phyloP scores from a whole-genome alignment of 2,113 vertebrate genomes.

The Pangasianodon gigas region DNA sequence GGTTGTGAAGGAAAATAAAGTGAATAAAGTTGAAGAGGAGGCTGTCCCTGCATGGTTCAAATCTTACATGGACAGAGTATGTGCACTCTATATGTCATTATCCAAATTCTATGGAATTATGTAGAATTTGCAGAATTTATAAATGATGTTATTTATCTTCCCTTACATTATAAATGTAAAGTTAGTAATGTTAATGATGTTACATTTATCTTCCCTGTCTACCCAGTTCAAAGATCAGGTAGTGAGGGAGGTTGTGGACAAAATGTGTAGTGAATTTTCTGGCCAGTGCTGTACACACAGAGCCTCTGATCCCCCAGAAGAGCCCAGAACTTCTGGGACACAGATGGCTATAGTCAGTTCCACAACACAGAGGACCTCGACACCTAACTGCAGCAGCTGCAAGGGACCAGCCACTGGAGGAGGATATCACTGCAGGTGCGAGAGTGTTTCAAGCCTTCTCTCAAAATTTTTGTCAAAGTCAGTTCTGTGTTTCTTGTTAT shows the following conservation, averaged over 20 bases:
- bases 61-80: slow-evolving; percentile 90
- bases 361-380: slow-evolving; percentile 68
- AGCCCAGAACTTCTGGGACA: slow-evolving; percentile 55
- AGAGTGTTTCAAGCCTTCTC: background rate
- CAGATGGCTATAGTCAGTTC: slow-evolving; percentile 55
- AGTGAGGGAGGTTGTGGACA: slow-evolving; percentile 92
- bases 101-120: background rate
- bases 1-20: slow-evolving; percentile 70
- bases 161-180: background rate
- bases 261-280: slow-evolving; percentile 87
- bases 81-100: background rate
- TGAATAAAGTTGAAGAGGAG: slow-evolving; percentile 74
- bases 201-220: background rate
- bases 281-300: slow-evolving; percentile 83
- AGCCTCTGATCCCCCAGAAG: slow-evolving; percentile 66
- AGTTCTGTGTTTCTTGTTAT: background rate
- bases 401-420: slow-evolving; percentile 84
- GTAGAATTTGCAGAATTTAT: background rate
- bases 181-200: background rate
- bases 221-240: slow-evolving; percentile 92
- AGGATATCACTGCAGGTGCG: slow-evolving; percentile 98
- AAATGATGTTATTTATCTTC: background rate
- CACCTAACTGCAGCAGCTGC: slow-evolving; percentile 86
- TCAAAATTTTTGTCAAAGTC: background rate
- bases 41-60: slow-evolving; percentile 93